A percentile compares a stretch with the other conserved stretches of the same genome.
Conservation (phyloP, 2,113 vertebrate genomes). For the Phoxinus phoxinus region DNA sequence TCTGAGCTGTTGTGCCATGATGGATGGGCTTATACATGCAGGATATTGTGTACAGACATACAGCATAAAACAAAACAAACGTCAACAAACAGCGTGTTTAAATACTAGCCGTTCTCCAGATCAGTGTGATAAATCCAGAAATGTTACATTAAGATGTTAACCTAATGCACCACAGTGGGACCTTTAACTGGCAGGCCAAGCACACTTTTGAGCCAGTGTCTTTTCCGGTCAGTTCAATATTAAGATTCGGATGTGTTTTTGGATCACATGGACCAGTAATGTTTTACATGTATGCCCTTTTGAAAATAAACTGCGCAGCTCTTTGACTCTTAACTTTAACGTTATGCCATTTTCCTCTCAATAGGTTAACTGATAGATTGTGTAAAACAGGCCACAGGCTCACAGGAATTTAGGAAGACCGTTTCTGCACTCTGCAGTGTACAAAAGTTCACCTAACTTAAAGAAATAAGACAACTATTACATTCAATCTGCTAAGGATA, state of each 20-base stretch:
- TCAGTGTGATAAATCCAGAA: slow-evolving; percentile 1
- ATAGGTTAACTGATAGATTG: not conserved
- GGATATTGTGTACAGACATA: slow-evolving; percentile 50
- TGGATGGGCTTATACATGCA: slow-evolving; percentile 41
- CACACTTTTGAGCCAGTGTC: not conserved
- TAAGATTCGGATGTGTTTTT: not conserved
- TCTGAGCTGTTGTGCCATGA: slow-evolving; percentile 51
- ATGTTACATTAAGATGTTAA: not conserved
- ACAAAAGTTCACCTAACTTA: too few species aligned
- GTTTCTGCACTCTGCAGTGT: too few species aligned
- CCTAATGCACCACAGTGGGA: not conserved
- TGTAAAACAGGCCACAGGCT: not conserved
- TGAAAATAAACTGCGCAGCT: not conserved
- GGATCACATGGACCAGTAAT: not conserved
- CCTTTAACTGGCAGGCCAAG: not conserved
- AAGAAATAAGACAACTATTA: not conserved
- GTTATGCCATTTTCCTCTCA: not conserved
- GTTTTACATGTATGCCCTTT: not conserved
- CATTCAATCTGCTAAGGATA: not conserved
- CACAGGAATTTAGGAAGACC: not conserved
- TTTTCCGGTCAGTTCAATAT: not conserved
- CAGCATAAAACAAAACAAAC: slow-evolving; percentile 9
- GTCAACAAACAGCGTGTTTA: not conserved
- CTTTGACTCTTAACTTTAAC: not conserved
- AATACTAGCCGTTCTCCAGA: not conserved